These are phyloP conservation scores for Temnothorax ravouxi DNA, from an alignment of 2,888 invertebrate species.

Conservation along the genomic window DNA sequence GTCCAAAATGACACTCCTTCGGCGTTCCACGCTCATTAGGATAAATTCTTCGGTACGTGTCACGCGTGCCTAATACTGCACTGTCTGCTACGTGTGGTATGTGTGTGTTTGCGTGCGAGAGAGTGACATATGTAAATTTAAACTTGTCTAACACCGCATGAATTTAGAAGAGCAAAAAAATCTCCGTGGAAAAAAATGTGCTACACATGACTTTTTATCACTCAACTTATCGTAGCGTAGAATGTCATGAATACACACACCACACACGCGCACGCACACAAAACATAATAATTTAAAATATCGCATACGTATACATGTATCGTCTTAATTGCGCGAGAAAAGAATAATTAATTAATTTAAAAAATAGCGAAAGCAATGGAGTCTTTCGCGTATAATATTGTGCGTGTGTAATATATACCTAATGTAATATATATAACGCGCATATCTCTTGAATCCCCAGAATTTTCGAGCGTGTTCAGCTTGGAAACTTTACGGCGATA, in stretches of 20 bases:
- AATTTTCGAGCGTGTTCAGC: neutral
- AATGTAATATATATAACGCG: too few relatives aligned
- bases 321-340: neutral
- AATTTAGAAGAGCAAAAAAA: conserved; percentile 20
- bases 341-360: neutral
- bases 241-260: too few relatives aligned
- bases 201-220: neutral
- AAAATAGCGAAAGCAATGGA: neutral
- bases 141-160: conserved; percentile 62
- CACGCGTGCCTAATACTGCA: conserved; percentile 67
- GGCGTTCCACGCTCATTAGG: conserved; percentile 80
- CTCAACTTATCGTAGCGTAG: neutral
- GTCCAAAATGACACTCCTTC: conserved; percentile 78
- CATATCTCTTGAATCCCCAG: too few relatives aligned
- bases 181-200: neutral
- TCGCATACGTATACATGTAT: neutral
- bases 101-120: neutral
- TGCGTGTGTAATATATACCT: neutral
- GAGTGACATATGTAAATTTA: conserved; percentile 71
- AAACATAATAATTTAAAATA: neutral
- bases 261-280: too few relatives aligned
- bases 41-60: conserved; percentile 76
- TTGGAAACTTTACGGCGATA: neutral
- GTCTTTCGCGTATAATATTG: neutral
- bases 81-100: neutral